Base-by-base conservation (phyloP, 2,113 vertebrate genomes). In the Acrocephalus arundinaceus region DNA sequence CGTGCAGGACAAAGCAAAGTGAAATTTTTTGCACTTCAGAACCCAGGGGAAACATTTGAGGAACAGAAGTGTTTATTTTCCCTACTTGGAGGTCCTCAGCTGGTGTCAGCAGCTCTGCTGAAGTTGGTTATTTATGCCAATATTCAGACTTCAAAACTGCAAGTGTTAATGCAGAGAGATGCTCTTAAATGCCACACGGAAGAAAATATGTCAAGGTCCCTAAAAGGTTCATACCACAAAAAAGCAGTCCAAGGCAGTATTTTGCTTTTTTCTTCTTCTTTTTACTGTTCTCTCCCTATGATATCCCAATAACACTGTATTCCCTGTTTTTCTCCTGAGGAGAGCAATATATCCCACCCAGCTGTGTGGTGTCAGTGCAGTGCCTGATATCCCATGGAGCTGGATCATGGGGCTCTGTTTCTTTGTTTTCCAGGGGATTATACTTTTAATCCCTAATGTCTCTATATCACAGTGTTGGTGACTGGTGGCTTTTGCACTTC, bases 251-350 rank as follows among this genome's bases (percentile, higher is more conserved):
- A 81, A 48, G 21, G 33, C 49, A 65, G 18, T 43, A 23, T 63
- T 89, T 82, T 45, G 17, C 21, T 67, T 91, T 92, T 73, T 39
- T 12, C 2, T 2, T 12, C 2, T 2, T 1, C 24, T 67, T 80
- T 48, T 39, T 46, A 18, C 23, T 46, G 13, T 52, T 78, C 13
- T 31, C 24, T 59, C 31, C 24, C 37, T 49, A 0, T 41, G 28
- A 10, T 25, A 37, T 62, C 48, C 24, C 51, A 70, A 0, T 39
- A 55, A 58, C 6, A 23, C n/a, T 0, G 1, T 48, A 19, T 49
- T 43, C 6, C 52, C 2, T 0, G 0, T n/a, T 82, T 72, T 59
- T 46, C 54, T 93, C 46, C 51, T 1, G 3, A 58, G 35, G 23
- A 54, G 16, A 77, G 30, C 4, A 20, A 4, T 57, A 13, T 37